Evolutionary conservation across 2,797 vertebrate species (phyloP), one percentile per base, ranked within the genome.

Genomic region (Fringilla coelebs): DNA sequence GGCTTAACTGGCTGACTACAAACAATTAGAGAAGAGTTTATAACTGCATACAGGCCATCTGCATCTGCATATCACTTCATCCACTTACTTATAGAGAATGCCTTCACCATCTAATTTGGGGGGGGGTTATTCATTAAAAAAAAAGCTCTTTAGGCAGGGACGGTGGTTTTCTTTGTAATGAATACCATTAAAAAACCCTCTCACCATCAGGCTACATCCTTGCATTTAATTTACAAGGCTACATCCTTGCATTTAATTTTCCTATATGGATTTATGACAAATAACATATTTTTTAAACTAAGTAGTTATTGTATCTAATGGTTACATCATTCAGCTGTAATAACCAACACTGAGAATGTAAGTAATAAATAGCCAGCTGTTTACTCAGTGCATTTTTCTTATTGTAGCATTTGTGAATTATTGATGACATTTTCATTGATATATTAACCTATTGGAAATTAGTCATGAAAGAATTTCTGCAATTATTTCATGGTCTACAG

Each of bases 391-490:
- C 11, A 40, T 77, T 95, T 88, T 93, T 49, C 45, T 76, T 61
- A 70, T 74, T 24, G 3, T 57, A 80, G 57, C 52, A 76, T 85
- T 89, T 89, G 32, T 80, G 68, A 92, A 90, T 77, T 89, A 68
- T 58, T 77, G 70, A 90, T 63, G 32, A 77, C 13, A 38, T 65
- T 90, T 94, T 85, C 41, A 85, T 57, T 74, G 45, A 65, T n/a
- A 12, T 68, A 89, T 87, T 96, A 87, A 85, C 54, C 63, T 92
- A 68, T 16, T 85, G 46, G 34, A 95, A 94, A 93, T 77, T 51
- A 93, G 40, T 82, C 25, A 68, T 54, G 38, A 77, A 80, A 90
- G 20, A 90, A 95, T 79, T 72, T 19, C 16, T 57, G 34, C 38
- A 73, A 82, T 68, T 82, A 80, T 74, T 77, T 67, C 28, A 71